phyloP scores from a whole-genome alignment of 2,888 invertebrate genomes.

The Trileptium ribeirensis region DNA sequence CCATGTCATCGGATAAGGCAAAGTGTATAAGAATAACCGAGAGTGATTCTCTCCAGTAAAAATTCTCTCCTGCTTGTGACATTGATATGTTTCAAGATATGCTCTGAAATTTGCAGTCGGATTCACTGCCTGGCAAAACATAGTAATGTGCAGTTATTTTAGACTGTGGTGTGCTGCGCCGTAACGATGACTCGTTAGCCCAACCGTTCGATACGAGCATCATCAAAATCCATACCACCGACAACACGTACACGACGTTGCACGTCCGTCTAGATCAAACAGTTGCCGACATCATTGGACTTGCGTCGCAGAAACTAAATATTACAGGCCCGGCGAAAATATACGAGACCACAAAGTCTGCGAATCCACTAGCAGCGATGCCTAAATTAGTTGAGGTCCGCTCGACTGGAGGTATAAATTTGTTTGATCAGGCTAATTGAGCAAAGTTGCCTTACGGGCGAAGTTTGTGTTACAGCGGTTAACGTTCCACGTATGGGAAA shows the following conservation, averaged over 20 bases:
- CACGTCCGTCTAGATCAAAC: conserved; percentile 66
- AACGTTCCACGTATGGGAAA: no score
- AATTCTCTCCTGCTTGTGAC: no score
- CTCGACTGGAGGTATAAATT: conserved; percentile 61
- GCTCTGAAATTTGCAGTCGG: no score
- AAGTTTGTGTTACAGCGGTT: no score
- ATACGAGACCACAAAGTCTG: no score
- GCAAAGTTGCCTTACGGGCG: no score
- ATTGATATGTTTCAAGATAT: no score
- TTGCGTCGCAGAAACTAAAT: conserved; percentile 68
- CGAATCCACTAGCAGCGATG: conserved; percentile 60
- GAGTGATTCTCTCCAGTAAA: no score
- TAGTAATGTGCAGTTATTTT: conserved; percentile 42
- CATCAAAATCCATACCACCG: conserved; percentile 70
- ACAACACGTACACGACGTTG: conserved; percentile 72
- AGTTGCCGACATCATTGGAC: conserved; percentile 65
- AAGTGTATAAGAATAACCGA: no score
- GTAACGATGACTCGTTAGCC: conserved; percentile 41
- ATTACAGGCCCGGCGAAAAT: conserved; percentile 53
- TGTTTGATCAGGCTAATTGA: no score
- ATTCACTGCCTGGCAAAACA: no score
- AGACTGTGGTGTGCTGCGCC: conserved; percentile 43
- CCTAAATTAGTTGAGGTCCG: conserved; percentile 66
- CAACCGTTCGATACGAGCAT: conserved; percentile 54
- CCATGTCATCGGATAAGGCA: no score